Evolutionary conservation across 2,113 vertebrate genomes (phyloP), one percentile per base, ranked within the genome.

Genomic region (Brevimyrus niger): DNA sequence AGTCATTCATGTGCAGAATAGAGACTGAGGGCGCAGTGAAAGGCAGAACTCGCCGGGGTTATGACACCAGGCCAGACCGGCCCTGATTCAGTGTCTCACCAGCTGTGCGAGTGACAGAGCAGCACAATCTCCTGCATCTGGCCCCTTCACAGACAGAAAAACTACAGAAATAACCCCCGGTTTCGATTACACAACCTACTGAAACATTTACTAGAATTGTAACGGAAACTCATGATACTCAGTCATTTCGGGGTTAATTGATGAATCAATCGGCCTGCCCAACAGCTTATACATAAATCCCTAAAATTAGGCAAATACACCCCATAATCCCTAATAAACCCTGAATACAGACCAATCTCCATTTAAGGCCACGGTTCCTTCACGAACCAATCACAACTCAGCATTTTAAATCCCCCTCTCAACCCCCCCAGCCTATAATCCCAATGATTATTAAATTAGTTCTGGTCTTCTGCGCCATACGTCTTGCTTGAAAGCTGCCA

Each of bases 381-480:
- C 93, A 92, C 92, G 92, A 93, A 94, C 92, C 92, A 94, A 93
- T 95, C 95, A 94, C 91, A 92, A 69, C 88, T 90, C 85, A 91
- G 90, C 93, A 93, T 94, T 94, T 94, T 94, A 94, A 96, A 95
- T 95, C 93, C 94, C 31, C 69, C 38, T 89, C 44, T 89, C 82
- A 90, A 92, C 92, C 93, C 91, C 91, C 92, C 91, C 91, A 93
- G 91, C 94, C 93, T 94, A 94, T 97, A 97, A 97, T 96, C 97
- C 95, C 90, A 93, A 90, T 88, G 92, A 95, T 96, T 96, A 96
- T 91, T 88, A 92, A 94, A 94, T 35, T 90, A 93, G 94, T 95
- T 92, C 96, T 94, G 27, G 69, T 91, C 92, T 96, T 89, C 94
- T 93, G 92, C 91, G 91, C 92, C 94, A 95, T 91, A 92, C 90